These are phyloP conservation scores for Erithacus rubecula DNA, from an alignment of 2,797 vertebrate genomes.

Conservation along the genomic window DNA sequence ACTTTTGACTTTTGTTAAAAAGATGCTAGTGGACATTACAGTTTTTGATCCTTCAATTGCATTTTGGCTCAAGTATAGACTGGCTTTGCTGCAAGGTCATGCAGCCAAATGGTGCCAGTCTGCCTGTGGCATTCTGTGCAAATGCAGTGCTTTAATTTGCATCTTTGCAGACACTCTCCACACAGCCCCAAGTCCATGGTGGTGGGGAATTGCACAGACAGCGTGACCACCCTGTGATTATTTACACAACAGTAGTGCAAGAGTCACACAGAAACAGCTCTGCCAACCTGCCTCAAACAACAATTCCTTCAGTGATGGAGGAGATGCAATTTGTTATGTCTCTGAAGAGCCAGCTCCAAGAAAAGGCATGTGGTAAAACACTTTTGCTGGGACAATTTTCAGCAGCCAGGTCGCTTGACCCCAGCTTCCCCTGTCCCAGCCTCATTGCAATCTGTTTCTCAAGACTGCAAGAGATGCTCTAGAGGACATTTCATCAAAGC, in stretches of 20 bases:
- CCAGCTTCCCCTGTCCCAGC: not conserved
- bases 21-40: not conserved
- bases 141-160: not conserved
- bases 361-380: not conserved
- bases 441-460: fast-evolving
- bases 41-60: not conserved
- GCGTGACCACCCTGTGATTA: not conserved
- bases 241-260: not conserved
- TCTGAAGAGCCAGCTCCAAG: not conserved
- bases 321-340: not conserved
- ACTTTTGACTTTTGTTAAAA: not conserved
- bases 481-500: not conserved
- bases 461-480: not conserved
- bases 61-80: not conserved
- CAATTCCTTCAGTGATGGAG: not conserved
- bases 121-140: not conserved
- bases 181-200: not conserved
- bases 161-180: not conserved
- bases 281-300: not conserved
- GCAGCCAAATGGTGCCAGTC: not conserved
- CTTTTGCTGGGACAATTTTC: not conserved
- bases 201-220: not conserved
- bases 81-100: not conserved
- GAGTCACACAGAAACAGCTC: not conserved
- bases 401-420: not conserved